phyloP scores from a whole-genome alignment of 2,113 vertebrate species.

The Riparia riparia region DNA sequence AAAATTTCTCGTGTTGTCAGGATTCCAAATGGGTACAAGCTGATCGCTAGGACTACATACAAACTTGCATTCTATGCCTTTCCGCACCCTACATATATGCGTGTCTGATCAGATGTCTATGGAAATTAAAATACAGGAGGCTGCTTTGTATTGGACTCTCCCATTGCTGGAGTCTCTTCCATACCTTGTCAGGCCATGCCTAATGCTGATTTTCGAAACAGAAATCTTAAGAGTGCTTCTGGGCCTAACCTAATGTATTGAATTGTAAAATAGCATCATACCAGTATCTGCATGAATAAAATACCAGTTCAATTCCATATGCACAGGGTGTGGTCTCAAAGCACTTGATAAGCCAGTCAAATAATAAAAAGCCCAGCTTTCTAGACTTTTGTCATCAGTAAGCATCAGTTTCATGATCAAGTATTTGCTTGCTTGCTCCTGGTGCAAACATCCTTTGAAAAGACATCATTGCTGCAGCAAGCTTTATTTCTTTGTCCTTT shows the following conservation, averaged over 20 bases:
- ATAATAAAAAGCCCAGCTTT: not conserved
- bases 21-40: not conserved
- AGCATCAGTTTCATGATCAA: not conserved
- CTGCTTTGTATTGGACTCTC: not conserved
- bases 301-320: not conserved
- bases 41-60: not conserved
- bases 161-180: not conserved
- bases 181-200: rapidly evolving
- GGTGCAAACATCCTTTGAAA: not conserved
- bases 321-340: not conserved
- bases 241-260: not conserved
- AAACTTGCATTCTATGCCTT: not conserved
- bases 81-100: not conserved
- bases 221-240: not conserved
- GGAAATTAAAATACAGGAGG: not conserved
- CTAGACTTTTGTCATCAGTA: not conserved
- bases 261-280: not conserved
- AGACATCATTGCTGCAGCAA: not conserved
- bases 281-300: not conserved
- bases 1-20: not conserved
- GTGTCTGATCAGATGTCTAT: not conserved
- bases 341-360: not conserved
- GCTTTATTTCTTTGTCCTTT: not conserved
- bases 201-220: not conserved
- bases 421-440: not conserved